Evolutionary conservation across 2,797 vertebrate genomes (phyloP).

Genomic region (Poecile montanus): DNA sequence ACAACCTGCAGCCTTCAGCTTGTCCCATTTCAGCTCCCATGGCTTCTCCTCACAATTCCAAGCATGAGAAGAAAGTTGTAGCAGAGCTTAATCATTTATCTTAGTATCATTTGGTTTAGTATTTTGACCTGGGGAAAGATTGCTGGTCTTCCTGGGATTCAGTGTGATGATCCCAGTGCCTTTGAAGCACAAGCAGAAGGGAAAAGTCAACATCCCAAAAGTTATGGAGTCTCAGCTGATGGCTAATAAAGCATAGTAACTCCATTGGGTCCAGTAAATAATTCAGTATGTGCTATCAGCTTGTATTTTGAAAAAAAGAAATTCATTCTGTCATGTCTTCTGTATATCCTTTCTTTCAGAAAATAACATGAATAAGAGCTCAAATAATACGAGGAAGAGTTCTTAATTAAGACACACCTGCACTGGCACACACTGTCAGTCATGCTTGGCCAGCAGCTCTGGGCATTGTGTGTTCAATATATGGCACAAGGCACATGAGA

Average conservation of each 20-base stretch:
- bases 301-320: background rate
- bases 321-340: background rate
- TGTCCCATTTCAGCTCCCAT: background rate
- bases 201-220: background rate
- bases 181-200: background rate
- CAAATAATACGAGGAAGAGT: background rate
- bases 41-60: background rate
- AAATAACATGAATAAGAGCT: background rate
- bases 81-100: background rate
- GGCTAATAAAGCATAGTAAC: background rate
- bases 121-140: background rate
- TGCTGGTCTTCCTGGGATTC: background rate
- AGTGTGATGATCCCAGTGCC: background rate
- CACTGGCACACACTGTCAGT: background rate
- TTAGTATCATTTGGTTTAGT: background rate
- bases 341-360: background rate
- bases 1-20: background rate
- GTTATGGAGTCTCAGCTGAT: background rate
- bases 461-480: background rate
- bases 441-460: background rate
- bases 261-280: background rate
- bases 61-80: background rate
- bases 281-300: background rate
- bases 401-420: no score
- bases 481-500: accelerated